phyloP scores from a whole-genome alignment of 2,888 invertebrate genomes.

The Eucera pruinosa region DNA sequence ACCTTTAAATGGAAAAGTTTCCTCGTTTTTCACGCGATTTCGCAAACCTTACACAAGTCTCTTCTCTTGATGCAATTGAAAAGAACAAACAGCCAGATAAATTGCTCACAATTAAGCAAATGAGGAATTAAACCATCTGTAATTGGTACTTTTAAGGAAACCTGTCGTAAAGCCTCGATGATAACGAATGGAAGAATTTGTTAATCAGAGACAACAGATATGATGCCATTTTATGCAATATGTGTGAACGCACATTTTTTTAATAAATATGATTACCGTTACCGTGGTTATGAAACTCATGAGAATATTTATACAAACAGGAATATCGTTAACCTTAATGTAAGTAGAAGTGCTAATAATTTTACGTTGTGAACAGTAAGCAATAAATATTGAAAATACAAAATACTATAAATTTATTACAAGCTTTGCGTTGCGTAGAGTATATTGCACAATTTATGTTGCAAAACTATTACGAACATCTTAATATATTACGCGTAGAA shows the following conservation, averaged over 20 bases:
- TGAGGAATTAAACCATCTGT: slow-evolving; percentile 27
- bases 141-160: slow-evolving; percentile 7
- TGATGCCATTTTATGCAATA: slow-evolving; percentile 3
- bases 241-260: no score
- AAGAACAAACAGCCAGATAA: slow-evolving; percentile 23
- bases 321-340: not conserved
- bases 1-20: slow-evolving; percentile 12
- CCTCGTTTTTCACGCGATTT: slow-evolving; percentile 19
- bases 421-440: not conserved
- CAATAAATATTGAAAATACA: not conserved
- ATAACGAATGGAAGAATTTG: slow-evolving; percentile 18
- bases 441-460: not conserved
- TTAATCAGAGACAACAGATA: slow-evolving; percentile 4
- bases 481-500: no score
- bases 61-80: slow-evolving; percentile 11
- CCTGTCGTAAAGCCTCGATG: slow-evolving; percentile 12
- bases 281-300: slow-evolving; percentile 7
- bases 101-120: slow-evolving; percentile 29
- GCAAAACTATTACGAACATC: no score
- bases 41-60: slow-evolving; percentile 23
- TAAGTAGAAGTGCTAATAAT: not conserved
- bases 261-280: not conserved
- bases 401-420: not conserved
- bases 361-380: not conserved
- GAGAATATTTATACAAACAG: not conserved